These are phyloP conservation scores for Diabrotica virgifera DNA, from an alignment of 1,140 invertebrate genomes.

Conservation along the genomic window DNA sequence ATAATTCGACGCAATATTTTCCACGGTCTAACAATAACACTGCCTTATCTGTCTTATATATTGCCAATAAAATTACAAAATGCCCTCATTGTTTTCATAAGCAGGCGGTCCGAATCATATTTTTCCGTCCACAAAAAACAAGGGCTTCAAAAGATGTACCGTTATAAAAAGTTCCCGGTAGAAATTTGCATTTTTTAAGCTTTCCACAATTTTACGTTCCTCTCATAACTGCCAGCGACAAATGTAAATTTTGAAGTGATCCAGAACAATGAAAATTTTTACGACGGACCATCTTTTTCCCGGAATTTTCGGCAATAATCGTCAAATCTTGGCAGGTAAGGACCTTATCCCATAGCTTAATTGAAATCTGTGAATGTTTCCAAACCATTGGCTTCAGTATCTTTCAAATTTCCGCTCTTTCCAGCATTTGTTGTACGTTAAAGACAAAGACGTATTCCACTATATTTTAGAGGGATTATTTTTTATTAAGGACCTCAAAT, in stretches of 20 bases:
- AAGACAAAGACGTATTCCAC: not conserved
- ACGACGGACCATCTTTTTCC: not conserved
- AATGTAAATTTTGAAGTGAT: slow-evolving; percentile 1
- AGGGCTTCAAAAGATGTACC: not conserved
- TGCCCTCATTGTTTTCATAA: too few species aligned
- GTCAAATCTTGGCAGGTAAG: slow-evolving; percentile 1
- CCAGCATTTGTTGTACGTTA: not conserved
- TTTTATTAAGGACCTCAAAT: too few species aligned
- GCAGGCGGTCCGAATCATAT: not conserved
- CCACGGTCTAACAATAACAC: too few species aligned
- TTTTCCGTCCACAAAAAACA: not conserved
- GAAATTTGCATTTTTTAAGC: not conserved
- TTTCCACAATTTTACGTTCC: not conserved
- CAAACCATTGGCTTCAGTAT: not conserved
- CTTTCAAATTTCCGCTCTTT: not conserved
- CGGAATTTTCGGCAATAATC: not conserved
- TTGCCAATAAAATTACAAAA: too few species aligned
- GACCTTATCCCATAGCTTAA: not conserved
- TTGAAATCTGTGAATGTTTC: slow-evolving; percentile 1
- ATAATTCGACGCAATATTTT: too few species aligned
- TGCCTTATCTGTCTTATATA: too few species aligned
- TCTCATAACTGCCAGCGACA: not conserved
- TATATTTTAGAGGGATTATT: too few species aligned
- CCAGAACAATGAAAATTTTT: slow-evolving; percentile 1
- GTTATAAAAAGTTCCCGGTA: not conserved